These are phyloP conservation scores for Elmis aenea DNA, from an alignment of 2,888 invertebrate genomes.

Conservation along the genomic window DNA sequence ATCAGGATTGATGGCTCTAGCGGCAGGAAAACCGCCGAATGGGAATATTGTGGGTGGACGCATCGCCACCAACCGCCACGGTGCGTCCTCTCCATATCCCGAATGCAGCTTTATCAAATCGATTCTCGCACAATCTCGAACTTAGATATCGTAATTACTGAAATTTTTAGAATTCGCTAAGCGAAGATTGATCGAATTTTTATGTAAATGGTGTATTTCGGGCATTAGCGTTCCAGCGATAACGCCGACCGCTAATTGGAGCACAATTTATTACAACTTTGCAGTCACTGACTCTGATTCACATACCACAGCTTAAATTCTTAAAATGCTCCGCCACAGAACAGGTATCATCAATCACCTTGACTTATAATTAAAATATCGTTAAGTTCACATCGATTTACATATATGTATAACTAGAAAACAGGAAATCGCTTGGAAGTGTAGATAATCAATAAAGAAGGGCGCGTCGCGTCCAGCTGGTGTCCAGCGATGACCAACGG, in stretches of 20 bases:
- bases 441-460: constrained; percentile 25
- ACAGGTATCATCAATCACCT: constrained; percentile 32
- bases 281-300: constrained; percentile 15
- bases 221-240: constrained; percentile 24
- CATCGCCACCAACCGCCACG: constrained; percentile 1
- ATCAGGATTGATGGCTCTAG: constrained; percentile 37
- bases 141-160: not conserved
- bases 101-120: not conserved
- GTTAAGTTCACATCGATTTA: constrained; percentile 37
- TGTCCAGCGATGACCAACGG: constrained; percentile 27
- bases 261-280: constrained; percentile 28
- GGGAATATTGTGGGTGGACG: constrained; percentile 8
- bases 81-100: not conserved
- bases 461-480: constrained; percentile 23
- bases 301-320: constrained; percentile 12
- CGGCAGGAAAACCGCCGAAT: constrained; percentile 4
- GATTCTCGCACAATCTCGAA: not conserved
- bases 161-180: no score
- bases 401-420: constrained; percentile 29
- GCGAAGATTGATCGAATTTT: constrained; percentile 31
- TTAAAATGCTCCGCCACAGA: constrained; percentile 19
- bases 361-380: constrained; percentile 38
- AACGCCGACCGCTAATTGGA: constrained; percentile 30
- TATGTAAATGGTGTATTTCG: constrained; percentile 31
- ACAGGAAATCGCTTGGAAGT: constrained; percentile 28